Percentiles rank a stretch among this genome's conserved stretches.
Conservation (phyloP, 2,888 invertebrate species). For the Pelosia muscerda region DNA sequence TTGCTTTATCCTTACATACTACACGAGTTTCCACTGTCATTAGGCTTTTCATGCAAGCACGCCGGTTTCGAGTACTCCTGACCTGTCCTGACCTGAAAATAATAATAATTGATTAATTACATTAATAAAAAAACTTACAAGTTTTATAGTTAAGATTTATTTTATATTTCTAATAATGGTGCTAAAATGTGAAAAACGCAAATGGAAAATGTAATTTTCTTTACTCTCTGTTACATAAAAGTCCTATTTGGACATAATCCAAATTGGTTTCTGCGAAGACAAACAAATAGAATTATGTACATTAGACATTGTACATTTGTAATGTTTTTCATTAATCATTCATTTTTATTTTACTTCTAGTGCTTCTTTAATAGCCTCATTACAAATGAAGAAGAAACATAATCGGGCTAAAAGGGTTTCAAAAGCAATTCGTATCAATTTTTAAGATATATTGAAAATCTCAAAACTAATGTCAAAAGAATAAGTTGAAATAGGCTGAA, state of each 20-base stretch:
- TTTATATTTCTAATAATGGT: conserved; percentile 12
- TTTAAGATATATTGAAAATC: not conserved
- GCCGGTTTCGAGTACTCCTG: too few species aligned
- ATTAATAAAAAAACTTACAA: too few species aligned
- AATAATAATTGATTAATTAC: too few species aligned
- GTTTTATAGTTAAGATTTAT: too few species aligned
- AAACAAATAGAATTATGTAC: conserved; percentile 23
- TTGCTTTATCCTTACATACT: too few species aligned
- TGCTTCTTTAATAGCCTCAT: conserved; percentile 13
- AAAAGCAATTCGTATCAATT: conserved; percentile 7
- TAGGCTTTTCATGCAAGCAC: too few species aligned
- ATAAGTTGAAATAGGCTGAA: not conserved
- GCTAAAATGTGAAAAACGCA: not conserved
- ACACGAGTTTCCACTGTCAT: too few species aligned
- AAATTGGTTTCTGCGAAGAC: conserved; percentile 25
- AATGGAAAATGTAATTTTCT: conserved; percentile 22
- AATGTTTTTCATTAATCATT: conserved; percentile 15
- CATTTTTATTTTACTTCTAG: conserved; percentile 6
- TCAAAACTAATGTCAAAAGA: not conserved
- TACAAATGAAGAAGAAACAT: conserved; percentile 3
- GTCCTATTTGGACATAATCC: conserved; percentile 29
- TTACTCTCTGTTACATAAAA: conserved; percentile 18
- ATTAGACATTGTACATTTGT: conserved; percentile 15
- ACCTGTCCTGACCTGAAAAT: too few species aligned
- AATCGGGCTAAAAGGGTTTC: conserved; percentile 1